phyloP scores from a whole-genome alignment of 2,888 invertebrate genomes.

The Atethmia centrago region DNA sequence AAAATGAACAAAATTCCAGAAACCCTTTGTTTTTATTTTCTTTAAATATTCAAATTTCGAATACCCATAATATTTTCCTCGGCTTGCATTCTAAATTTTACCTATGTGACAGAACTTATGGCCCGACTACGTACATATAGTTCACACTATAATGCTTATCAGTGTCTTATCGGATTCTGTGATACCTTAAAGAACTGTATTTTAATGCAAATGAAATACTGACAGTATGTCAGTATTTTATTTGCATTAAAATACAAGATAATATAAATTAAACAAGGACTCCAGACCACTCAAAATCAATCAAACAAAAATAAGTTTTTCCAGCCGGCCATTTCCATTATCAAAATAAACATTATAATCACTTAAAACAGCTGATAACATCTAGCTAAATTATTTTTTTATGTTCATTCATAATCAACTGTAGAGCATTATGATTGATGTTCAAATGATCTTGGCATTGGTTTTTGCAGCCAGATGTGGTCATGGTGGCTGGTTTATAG shows the following conservation, averaged over 20 bases:
- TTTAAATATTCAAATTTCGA: too few relatives aligned
- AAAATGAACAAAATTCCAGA: too few relatives aligned
- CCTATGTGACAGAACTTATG: too few relatives aligned
- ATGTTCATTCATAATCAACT: conserved; percentile 24
- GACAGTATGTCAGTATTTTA: not conserved
- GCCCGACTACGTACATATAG: too few relatives aligned
- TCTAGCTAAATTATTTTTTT: conserved; percentile 17
- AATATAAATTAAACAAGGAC: not conserved
- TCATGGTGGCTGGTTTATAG: conserved; percentile 4
- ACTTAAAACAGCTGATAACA: conserved; percentile 15
- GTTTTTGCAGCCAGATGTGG: conserved; percentile 33
- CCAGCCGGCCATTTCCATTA: not conserved
- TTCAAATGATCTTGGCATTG: conserved; percentile 8
- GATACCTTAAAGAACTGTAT: not conserved
- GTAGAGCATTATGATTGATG: not conserved
- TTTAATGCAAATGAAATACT: too few relatives aligned
- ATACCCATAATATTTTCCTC: too few relatives aligned
- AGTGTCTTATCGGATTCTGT: conserved; percentile 2
- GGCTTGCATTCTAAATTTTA: too few relatives aligned
- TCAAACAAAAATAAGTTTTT: not conserved
- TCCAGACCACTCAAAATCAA: not conserved
- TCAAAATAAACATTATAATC: conserved; percentile 46
- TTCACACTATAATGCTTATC: conserved; percentile 12
- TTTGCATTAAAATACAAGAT: not conserved
- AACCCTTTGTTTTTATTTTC: too few relatives aligned